Conservation (phyloP, 2,888 invertebrate genomes). For the Smittia aterrima region DNA sequence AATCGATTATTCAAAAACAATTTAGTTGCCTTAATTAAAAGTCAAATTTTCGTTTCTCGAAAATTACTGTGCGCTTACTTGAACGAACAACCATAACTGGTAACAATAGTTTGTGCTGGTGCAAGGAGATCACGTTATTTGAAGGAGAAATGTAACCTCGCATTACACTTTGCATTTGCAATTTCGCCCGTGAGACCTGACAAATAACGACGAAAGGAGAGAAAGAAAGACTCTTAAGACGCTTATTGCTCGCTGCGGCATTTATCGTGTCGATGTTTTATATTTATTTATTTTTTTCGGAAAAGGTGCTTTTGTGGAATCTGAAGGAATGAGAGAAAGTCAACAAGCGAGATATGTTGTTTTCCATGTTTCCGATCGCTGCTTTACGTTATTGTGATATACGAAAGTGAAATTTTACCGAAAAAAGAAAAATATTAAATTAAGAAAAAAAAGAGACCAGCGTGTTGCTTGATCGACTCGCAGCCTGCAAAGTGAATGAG, state of each 20-base stretch:
- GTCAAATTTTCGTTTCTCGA: no score
- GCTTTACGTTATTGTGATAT: conserved; percentile 19
- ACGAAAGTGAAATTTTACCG: conserved; percentile 34
- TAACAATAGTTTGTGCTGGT: no score
- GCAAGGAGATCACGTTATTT: no score
- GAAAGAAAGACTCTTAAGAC: neutral
- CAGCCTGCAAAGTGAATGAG: neutral
- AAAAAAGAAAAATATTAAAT: conserved; percentile 22
- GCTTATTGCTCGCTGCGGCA: conserved; percentile 5
- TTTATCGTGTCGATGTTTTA: conserved; percentile 25
- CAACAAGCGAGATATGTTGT: conserved; percentile 7
- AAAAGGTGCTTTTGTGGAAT: conserved; percentile 30
- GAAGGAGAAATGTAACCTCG: no score
- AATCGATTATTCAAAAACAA: no score
- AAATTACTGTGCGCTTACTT: no score
- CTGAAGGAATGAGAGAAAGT: conserved; percentile 32
- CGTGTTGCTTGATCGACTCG: neutral
- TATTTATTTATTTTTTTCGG: neutral
- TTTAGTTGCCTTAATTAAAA: no score
- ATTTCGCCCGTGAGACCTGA: neutral
- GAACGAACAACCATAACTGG: no score
- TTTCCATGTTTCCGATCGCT: conserved; percentile 18
- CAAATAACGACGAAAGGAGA: neutral
- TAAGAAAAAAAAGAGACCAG: neutral
- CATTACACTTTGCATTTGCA: neutral